Evolutionary conservation across 2,113 vertebrate genomes (phyloP), one percentile per base, ranked within the genome.

Genomic region (Cinclus mexicanus): DNA sequence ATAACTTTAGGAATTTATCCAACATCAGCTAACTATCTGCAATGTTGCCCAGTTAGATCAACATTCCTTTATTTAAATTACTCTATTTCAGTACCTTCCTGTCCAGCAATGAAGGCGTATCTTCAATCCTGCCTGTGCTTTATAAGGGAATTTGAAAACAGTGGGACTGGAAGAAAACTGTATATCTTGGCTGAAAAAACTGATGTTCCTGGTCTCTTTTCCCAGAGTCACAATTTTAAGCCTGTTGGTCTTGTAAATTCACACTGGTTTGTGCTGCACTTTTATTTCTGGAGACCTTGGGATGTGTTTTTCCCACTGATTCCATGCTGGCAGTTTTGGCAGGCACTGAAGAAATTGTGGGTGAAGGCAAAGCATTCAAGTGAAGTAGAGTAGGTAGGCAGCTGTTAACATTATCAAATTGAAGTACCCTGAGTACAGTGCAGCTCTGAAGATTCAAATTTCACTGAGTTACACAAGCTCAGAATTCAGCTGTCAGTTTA

Each of bases 1-100:
- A 90, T 23, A 90, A 76, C 50, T 93, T 93, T 5, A 86, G 95
- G 87, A 83, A 83, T 94, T 94, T 75, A 71, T 92, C 92, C 87
- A 95, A 70, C 44, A 74, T 90, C 95, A 86, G 56, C 85, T 94
- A 52, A 31, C 39, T 93, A 7, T 86, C 60, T 93, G 64, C 65
- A 78, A 10, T 6, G 6, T 44, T 77, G 25, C 39, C 31, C 75
- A 83, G 76, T 90, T 80, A 80, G n/a, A 90, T 90, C 79, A 96
- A 50, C 2, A 1, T 46, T 93, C 35, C 22, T 70, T 81, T 93
- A 90, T 90, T 90, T 92, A 52, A 96, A 68, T 86, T 72, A 63
- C 63, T 65, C 21, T 79, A 3, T 86, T 94, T 85, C 8, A 6
- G 39, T 95, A 52, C 61, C 20, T 95, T 95, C 47, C 68, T 83